These are phyloP conservation scores for Lingula anatina DNA, from an alignment of 2,888 invertebrate species.

Conservation along the genomic window DNA sequence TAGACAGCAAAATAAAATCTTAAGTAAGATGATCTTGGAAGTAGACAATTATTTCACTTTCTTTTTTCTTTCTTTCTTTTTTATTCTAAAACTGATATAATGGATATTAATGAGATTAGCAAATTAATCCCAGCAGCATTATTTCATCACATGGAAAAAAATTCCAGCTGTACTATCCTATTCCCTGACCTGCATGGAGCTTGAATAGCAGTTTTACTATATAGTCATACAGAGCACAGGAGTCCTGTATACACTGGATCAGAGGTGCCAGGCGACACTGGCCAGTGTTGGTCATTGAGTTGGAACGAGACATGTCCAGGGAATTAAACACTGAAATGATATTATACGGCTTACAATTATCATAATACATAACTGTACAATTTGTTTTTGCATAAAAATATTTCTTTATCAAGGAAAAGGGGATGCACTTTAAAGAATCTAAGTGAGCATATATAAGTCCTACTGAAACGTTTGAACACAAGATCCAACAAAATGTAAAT, in stretches of 20 bases:
- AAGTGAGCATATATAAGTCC: too few relatives aligned
- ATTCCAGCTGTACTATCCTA: not conserved
- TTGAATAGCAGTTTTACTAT: slow-evolving; percentile 94
- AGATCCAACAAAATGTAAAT: too few relatives aligned
- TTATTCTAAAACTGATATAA: too few relatives aligned
- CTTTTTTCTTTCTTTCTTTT: too few relatives aligned
- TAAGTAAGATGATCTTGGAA: not conserved
- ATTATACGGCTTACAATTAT: too few relatives aligned
- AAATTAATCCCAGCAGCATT: not conserved
- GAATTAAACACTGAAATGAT: slow-evolving; percentile 77
- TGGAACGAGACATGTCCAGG: slow-evolving; percentile 85
- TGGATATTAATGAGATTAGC: not conserved
- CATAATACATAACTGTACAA: too few relatives aligned
- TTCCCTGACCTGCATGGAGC: slow-evolving; percentile 68
- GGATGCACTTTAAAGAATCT: too few relatives aligned
- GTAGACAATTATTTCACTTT: not conserved
- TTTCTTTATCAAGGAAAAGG: too few relatives aligned
- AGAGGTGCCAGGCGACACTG: slow-evolving; percentile 95
- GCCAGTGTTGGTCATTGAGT: slow-evolving; percentile 95
- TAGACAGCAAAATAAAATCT: slow-evolving; percentile 2
- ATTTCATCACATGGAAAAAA: not conserved
- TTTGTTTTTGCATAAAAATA: too few relatives aligned
- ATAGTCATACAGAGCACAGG: slow-evolving; percentile 93
- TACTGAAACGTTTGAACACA: too few relatives aligned
- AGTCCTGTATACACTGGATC: slow-evolving; percentile 74